Evolutionary conservation across 2,888 invertebrate genomes (phyloP).

Genomic region (Crepidodera aurea): DNA sequence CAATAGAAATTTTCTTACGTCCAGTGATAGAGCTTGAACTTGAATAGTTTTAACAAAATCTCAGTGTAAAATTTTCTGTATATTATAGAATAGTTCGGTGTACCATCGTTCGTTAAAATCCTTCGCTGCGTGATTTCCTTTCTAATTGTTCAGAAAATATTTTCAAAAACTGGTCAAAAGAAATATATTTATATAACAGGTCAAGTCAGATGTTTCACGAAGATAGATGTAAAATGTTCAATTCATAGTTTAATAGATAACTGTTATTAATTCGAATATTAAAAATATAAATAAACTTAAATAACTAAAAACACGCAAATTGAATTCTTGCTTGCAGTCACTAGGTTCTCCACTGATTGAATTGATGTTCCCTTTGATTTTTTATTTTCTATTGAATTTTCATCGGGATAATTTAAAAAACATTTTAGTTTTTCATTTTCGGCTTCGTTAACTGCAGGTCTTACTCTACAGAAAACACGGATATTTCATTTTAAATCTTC

Average conservation of each 20-base stretch:
- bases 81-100: constrained; percentile 15
- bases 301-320: no score
- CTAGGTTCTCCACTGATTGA: constrained; percentile 58
- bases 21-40: constrained; percentile 32
- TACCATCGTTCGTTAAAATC: constrained; percentile 2
- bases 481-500: no score
- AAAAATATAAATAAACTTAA: no score
- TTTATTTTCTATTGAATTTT: constrained; percentile 70
- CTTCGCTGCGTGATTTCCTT: not conserved
- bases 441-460: no score
- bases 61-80: constrained; percentile 20
- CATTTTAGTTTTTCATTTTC: no score
- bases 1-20: constrained; percentile 29
- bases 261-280: no score
- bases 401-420: constrained; percentile 67
- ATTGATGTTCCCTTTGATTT: constrained; percentile 55
- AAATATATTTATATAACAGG: no score
- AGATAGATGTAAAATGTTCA: no score
- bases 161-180: no score
- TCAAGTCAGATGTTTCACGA: no score
- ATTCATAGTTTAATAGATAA: no score
- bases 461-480: no score
- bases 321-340: constrained; percentile 70
- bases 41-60: constrained; percentile 24
- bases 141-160: not conserved